A percentile compares a stretch with the other conserved stretches of the same genome.
These are phyloP conservation scores for Ceyx cyanopectus DNA, from an alignment of 2,113 vertebrate species.

Conservation along the genomic window DNA sequence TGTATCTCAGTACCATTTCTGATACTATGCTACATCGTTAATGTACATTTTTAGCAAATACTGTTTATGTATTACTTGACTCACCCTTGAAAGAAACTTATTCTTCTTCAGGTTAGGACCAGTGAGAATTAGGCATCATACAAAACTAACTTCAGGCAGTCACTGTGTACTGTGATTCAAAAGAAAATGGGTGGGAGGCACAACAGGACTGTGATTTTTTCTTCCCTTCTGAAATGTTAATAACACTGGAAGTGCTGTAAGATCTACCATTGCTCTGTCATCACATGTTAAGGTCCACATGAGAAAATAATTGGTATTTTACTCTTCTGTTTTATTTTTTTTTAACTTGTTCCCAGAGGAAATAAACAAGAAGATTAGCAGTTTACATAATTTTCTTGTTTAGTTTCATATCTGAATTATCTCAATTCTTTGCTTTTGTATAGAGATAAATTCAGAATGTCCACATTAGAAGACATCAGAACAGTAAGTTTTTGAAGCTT, in stretches of 20 bases:
- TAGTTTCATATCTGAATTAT: neutral
- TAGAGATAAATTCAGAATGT: neutral
- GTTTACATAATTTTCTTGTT: neutral
- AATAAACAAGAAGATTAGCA: neutral
- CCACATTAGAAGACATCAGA: neutral
- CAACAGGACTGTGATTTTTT: neutral
- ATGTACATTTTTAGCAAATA: neutral
- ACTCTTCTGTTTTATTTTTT: neutral
- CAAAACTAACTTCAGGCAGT: neutral
- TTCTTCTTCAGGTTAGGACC: neutral
- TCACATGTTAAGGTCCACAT: neutral
- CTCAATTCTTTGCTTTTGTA: neutral
- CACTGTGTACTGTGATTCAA: neutral
- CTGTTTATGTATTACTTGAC: neutral
- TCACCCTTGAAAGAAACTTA: neutral
- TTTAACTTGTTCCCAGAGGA: conserved; percentile 1
- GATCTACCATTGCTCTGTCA: neutral
- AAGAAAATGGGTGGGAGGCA: neutral
- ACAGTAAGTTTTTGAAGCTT: neutral
- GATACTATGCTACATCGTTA: neutral
- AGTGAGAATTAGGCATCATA: neutral
- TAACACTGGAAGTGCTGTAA: neutral
- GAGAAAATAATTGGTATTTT: neutral
- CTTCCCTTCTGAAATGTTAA: neutral
- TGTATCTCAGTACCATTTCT: neutral